phyloP scores from a whole-genome alignment of 2,113 vertebrate genomes.

The Semicossyphus pulcher region DNA sequence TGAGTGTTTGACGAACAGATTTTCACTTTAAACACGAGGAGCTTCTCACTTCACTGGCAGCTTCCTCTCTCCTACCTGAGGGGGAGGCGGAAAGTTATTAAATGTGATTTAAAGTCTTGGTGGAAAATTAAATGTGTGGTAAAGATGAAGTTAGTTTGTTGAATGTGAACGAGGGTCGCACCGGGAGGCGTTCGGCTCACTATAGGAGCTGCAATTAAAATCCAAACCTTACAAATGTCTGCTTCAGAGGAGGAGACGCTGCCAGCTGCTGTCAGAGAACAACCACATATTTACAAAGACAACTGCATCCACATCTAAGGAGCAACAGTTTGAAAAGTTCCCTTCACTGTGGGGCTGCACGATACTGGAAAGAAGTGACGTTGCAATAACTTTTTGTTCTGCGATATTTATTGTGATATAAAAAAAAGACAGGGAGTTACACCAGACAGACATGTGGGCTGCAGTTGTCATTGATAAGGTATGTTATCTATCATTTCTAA shows the following conservation, averaged over 20 bases:
- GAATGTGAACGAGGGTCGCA: slow-evolving; percentile 31
- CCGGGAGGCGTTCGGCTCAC: slow-evolving; percentile 7
- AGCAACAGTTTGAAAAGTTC: too few relatives aligned
- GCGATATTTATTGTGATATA: too few relatives aligned
- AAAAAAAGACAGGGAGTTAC: too few relatives aligned
- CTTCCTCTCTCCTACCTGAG: slow-evolving; percentile 10
- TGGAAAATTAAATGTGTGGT: slow-evolving; percentile 39
- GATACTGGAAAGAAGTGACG: too few relatives aligned
- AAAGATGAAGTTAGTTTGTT: slow-evolving; percentile 37
- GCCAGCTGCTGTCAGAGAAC: slow-evolving; percentile 8
- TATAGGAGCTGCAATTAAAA: slow-evolving; percentile 38
- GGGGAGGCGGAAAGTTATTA: background rate
- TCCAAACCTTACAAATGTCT: slow-evolving; percentile 2
- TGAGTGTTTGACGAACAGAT: slow-evolving; percentile 14
- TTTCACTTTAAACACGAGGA: slow-evolving; percentile 3
- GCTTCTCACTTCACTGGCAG: slow-evolving; percentile 1
- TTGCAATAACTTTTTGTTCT: too few relatives aligned
- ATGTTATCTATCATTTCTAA: too few relatives aligned
- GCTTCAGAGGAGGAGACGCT: background rate
- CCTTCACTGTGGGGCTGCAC: too few relatives aligned
- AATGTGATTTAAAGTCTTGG: slow-evolving; percentile 32
- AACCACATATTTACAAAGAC: slow-evolving; percentile 3
- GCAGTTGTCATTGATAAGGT: too few relatives aligned
- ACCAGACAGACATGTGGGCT: too few relatives aligned
- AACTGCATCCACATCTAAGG: slow-evolving; percentile 13